These are phyloP conservation scores for Nannoperca obscura DNA, from an alignment of 2,797 vertebrate species.

Conservation along the genomic window DNA sequence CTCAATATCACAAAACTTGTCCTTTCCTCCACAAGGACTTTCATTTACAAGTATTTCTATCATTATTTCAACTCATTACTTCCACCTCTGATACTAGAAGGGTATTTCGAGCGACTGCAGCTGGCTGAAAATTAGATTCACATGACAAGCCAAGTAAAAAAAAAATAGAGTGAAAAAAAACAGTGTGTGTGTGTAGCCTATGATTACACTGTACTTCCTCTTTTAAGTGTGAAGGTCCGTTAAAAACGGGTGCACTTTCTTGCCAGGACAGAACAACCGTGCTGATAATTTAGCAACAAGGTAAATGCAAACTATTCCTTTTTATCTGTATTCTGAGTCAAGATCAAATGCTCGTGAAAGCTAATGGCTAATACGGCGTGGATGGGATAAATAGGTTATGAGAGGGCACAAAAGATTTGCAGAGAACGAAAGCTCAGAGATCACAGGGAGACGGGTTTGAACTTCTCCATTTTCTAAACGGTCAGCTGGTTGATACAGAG, in stretches of 20 bases:
- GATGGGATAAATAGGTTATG: not conserved
- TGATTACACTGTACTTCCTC: slow-evolving; percentile 60
- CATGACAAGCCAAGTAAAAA: slow-evolving; percentile 55
- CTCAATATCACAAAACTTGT: not conserved
- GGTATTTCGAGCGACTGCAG: slow-evolving; percentile 32
- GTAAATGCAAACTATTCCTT: slow-evolving; percentile 34
- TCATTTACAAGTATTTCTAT: not conserved
- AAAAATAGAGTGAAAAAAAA: not conserved
- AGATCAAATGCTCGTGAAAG: not conserved
- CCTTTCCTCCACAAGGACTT: not conserved
- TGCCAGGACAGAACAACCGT: not conserved
- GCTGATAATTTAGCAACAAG: slow-evolving; percentile 27
- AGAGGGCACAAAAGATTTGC: not conserved
- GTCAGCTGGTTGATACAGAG: not conserved
- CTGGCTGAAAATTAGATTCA: slow-evolving; percentile 65
- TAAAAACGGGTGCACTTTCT: not conserved
- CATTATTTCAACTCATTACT: not conserved
- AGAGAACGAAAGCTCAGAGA: slow-evolving; percentile 1
- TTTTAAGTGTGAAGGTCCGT: slow-evolving; percentile 12
- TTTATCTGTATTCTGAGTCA: not conserved
- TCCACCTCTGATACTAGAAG: not conserved
- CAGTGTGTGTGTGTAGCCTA: slow-evolving; percentile 1
- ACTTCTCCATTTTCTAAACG: slow-evolving; percentile 12
- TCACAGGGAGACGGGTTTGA: slow-evolving; percentile 14
- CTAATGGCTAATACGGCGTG: not conserved